These are phyloP conservation scores for Cavia porcellus DNA, from an alignment of 2,113 vertebrate genomes.

Conservation along the genomic window DNA sequence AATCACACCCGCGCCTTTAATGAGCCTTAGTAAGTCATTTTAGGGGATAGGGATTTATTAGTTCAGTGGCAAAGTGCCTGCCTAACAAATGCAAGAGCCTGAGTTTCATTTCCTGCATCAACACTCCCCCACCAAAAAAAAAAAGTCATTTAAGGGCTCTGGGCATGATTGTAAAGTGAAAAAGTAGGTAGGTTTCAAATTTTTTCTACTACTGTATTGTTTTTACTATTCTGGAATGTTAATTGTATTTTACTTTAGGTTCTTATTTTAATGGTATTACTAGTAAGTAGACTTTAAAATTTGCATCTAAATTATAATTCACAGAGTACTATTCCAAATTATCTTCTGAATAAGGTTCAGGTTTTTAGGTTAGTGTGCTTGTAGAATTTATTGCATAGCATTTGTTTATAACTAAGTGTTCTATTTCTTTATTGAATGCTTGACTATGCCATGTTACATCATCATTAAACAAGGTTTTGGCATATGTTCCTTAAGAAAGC, in stretches of 20 bases:
- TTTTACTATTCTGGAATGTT: slow-evolving; percentile 48
- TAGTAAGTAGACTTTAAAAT: slow-evolving; percentile 49
- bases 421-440: slow-evolving; percentile 85
- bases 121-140: too few species aligned
- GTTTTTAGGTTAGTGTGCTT: slow-evolving; percentile 83
- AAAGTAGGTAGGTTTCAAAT: neutral
- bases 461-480: slow-evolving; percentile 83
- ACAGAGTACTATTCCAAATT: slow-evolving; percentile 77
- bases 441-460: slow-evolving; percentile 79
- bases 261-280: slow-evolving; percentile 62
- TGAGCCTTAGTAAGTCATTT: neutral
- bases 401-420: slow-evolving; percentile 85
- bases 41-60: too few species aligned
- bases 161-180: slow-evolving; percentile 45
- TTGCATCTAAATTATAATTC: slow-evolving; percentile 69
- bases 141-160: neutral
- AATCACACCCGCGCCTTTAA: neutral
- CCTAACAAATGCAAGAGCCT: too few species aligned
- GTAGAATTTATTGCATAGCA: slow-evolving; percentile 77
- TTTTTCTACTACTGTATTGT: neutral
- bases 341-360: slow-evolving; percentile 78
- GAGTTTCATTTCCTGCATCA: too few species aligned
- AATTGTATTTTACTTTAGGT: slow-evolving; percentile 49
- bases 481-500: slow-evolving; percentile 78
- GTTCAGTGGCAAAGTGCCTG: too few species aligned